These are phyloP conservation scores for Sebastiscus albofasciatus DNA, from an alignment of 2,797 vertebrate species.

Conservation along the genomic window DNA sequence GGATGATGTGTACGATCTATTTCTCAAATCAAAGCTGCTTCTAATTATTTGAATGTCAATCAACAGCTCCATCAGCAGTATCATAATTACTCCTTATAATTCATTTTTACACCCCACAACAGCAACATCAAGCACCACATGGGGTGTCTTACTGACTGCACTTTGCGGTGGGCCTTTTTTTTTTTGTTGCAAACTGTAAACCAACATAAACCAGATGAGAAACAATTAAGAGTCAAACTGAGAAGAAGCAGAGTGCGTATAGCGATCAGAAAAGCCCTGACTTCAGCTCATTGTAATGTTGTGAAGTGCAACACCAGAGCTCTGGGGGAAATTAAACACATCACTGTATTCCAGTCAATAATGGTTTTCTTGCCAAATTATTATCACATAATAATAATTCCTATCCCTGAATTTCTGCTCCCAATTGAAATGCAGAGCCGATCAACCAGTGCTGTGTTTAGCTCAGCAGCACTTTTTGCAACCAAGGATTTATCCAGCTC, in stretches of 20 bases:
- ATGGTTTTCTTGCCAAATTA: constrained; percentile 7
- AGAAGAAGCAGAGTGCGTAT: background rate
- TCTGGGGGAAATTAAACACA: constrained; percentile 29
- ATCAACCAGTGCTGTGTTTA: background rate
- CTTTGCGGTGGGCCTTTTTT: background rate
- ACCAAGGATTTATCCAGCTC: background rate
- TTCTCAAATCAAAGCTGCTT: constrained; percentile 13
- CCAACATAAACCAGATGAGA: constrained; percentile 26
- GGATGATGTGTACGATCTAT: background rate
- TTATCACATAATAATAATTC: background rate
- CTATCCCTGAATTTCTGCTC: constrained; percentile 10
- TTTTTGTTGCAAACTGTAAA: background rate
- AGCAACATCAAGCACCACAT: background rate
- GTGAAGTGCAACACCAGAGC: background rate
- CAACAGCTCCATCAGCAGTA: background rate
- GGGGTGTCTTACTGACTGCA: background rate
- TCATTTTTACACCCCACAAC: constrained; percentile 26
- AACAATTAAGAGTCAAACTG: background rate
- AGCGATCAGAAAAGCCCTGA: background rate
- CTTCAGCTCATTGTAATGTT: constrained; percentile 20
- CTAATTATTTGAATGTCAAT: constrained; percentile 17
- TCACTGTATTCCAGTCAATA: background rate
- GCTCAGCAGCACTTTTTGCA: background rate
- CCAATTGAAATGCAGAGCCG: background rate
- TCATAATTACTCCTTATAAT: constrained; percentile 5